These are phyloP conservation scores for Mastomys natalensis DNA, from an alignment of 2,113 vertebrate species.

Conservation along the genomic window DNA sequence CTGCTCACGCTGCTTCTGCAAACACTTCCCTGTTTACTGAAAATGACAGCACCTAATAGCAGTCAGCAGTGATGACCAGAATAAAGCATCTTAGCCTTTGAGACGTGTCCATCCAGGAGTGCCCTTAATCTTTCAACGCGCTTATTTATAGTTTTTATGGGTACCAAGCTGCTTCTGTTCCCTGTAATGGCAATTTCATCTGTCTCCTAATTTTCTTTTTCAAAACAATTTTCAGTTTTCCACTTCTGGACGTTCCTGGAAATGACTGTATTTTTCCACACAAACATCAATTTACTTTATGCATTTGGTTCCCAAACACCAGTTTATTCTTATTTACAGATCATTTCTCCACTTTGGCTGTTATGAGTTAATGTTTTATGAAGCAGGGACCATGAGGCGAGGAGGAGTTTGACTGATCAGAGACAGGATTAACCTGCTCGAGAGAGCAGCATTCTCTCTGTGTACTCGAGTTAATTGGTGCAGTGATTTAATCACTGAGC, in stretches of 20 bases:
- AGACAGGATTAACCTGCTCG: slow-evolving; percentile 54
- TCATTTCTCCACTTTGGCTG: background rate
- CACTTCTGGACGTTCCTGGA: slow-evolving; percentile 49
- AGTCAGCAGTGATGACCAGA: slow-evolving; percentile 61
- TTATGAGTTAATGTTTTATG: slow-evolving; percentile 48
- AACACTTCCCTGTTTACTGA: slow-evolving; percentile 47
- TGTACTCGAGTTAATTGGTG: slow-evolving; percentile 72
- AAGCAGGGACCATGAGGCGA: slow-evolving; percentile 32
- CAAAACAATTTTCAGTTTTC: slow-evolving; percentile 61
- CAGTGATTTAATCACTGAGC: slow-evolving; percentile 69
- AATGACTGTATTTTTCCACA: slow-evolving; percentile 59
- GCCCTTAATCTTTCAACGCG: slow-evolving; percentile 57
- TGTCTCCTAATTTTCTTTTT: slow-evolving; percentile 53
- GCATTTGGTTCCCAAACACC: slow-evolving; percentile 59
- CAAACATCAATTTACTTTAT: slow-evolving; percentile 49
- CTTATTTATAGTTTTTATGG: slow-evolving; percentile 64
- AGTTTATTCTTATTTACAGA: slow-evolving; percentile 74
- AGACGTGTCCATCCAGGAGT: background rate
- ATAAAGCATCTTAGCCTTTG: slow-evolving; percentile 68
- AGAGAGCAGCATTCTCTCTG: slow-evolving; percentile 69
- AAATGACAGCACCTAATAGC: slow-evolving; percentile 65
- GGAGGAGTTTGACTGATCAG: slow-evolving; percentile 52
- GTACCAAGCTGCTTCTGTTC: slow-evolving; percentile 36
- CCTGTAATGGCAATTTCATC: slow-evolving; percentile 68
- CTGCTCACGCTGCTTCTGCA: slow-evolving; percentile 33